Base-by-base conservation (phyloP, 2,888 invertebrate genomes). In the Orchesella flavescens region DNA sequence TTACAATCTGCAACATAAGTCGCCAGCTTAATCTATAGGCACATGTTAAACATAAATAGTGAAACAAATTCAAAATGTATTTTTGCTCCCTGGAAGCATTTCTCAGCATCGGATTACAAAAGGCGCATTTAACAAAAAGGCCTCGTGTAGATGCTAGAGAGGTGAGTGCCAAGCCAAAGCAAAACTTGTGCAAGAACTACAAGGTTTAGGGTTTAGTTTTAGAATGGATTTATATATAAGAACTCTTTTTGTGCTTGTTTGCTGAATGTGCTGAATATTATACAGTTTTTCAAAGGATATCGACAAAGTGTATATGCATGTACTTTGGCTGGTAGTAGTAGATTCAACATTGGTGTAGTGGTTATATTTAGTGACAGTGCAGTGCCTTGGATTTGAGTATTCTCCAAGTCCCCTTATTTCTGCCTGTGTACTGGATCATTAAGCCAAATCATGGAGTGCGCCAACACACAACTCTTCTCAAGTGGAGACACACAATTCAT, bases 401-500 rank as follows among this genome's bases (percentile, higher is more conserved):
- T 84, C 84, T 84, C 84, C 78, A 84, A 74, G 82, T 80, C 74
- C 80, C 80, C 74, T 68, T 80, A 19, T 71, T 65, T 24, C 73
- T 85, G 69, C 76, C 86, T 86, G 83, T 84, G 84, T 80, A 83
- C 84, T 87, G 85, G 85, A 87, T 87, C 87, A 87, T 87, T 87
- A 87, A 82, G 84, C 83, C 75, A 87, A 87, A 86, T 87, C 87
- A 86, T 82, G 79, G 84, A 85, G 83, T 81, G 79, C 57, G 69
- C 75, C 72, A 74, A 53, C 57, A 76, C 76, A 85, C 81, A 84
- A 79, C 79, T 81, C 80, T 75, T 69, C 77, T 87, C 86, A 85
- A 87, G 87, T 86, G 84, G 84, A 85, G 84, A 85, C 83, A 87
- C 85, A 86, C 86, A 86, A 83, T 85, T 85, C 86, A 87, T 87